Evolutionary conservation across 2,797 vertebrate species (phyloP), one percentile per base, ranked within the genome.

Genomic region (Microctenopoma steveboyesi): DNA sequence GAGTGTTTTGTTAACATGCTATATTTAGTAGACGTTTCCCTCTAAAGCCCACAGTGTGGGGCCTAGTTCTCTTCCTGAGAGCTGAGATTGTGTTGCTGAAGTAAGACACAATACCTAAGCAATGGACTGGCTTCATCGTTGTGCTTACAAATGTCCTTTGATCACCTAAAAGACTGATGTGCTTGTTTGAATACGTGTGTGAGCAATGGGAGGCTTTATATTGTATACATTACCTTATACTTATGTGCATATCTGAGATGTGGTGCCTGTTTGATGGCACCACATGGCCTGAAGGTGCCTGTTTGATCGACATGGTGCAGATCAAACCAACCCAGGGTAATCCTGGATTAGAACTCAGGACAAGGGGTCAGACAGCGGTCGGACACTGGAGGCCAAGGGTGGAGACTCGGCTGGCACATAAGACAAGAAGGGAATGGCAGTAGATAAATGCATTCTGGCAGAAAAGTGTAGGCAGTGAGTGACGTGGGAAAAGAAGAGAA

Each of bases 321-420:
- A 83, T 84, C 78, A 83, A 79, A 83, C 69, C 79, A 75, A 79
- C 74, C 64, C 67, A 50, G 74, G 62, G 74, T 91, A 92, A 93
- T 92, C 89, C 86, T 72, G 85, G 88, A 92, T 92, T 92, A 93
- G 68, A 88, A 77, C 64, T 82, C 75, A 86, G 86, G 73, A 89
- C 71, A 57, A 25, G 54, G 87, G 90, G 89, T 93, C 90, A 89
- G 37, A 49, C 70, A 72, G 61, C 67, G 87, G 90, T 91, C 90
- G 53, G 60, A 81, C 78, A 75, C 86, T 56, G 69, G 63, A 75
- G 69, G 76, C 65, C 49, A 72, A 71, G 72, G 62, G 72, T 74
- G 76, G 60, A 40, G 75, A 82, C 42, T 43, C 47, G 55, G 55
- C 79, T 55, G 40, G 37, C 51, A 72, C 52, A 60, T 45, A 63